These are phyloP conservation scores for Pyrrhopygopsis socrates DNA, from an alignment of 2,888 invertebrate genomes.

Conservation along the genomic window DNA sequence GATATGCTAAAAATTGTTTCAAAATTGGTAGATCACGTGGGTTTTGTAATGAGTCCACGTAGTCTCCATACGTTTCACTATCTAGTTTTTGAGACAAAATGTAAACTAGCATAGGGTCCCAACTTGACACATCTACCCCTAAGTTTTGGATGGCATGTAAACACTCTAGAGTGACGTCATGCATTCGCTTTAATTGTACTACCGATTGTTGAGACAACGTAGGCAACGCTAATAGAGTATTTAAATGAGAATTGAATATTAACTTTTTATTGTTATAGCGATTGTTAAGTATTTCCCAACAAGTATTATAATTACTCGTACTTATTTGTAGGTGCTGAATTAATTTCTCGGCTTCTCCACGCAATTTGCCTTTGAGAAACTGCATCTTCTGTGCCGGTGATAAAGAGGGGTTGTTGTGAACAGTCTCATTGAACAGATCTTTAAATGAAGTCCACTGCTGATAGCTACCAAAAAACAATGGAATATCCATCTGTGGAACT, in stretches of 20 bases:
- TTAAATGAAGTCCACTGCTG: constrained; percentile 22
- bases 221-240: neutral
- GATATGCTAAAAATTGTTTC: constrained; percentile 27
- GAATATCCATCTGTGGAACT: constrained; percentile 7
- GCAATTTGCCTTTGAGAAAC: neutral
- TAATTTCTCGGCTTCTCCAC: constrained; percentile 14
- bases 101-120: constrained; percentile 44
- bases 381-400: constrained; percentile 25
- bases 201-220: neutral
- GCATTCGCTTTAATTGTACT: neutral
- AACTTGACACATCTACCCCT: constrained; percentile 36
- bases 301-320: neutral
- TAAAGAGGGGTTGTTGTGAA: neutral
- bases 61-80: constrained; percentile 32
- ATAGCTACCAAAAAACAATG: constrained; percentile 6
- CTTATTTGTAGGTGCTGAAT: constrained; percentile 20
- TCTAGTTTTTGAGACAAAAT: constrained; percentile 48
- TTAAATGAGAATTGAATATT: neutral
- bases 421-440: constrained; percentile 6
- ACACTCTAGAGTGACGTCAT: constrained; percentile 19
- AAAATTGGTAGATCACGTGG: constrained; percentile 18
- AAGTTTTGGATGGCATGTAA: constrained; percentile 30
- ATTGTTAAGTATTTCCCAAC: neutral
- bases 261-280: neutral
- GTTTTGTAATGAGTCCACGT: constrained; percentile 27